Conservation (phyloP, 1,140 invertebrate species). For the Eufriesea mexicana region DNA sequence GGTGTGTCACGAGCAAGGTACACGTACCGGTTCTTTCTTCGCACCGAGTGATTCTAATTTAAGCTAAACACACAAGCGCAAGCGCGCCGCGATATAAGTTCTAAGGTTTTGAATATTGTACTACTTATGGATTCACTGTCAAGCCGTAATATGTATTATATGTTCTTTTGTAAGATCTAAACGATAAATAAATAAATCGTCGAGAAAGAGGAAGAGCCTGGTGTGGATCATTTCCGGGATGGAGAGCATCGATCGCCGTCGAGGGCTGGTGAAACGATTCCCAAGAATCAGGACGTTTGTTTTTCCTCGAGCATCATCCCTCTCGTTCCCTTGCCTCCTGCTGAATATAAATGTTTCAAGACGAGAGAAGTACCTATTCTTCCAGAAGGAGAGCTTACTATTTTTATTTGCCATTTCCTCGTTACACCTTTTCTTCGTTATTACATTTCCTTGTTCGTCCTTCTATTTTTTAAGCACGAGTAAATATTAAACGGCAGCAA, state of each 20-base stretch:
- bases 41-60: constrained; percentile 66
- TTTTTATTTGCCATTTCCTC: not conserved
- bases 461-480: not conserved
- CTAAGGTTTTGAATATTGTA: constrained; percentile 54
- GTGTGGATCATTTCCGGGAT: no score
- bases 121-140: constrained; percentile 71
- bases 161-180: constrained; percentile 80
- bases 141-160: constrained; percentile 78
- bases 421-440: not conserved
- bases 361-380: no score
- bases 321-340: no score
- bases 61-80: constrained; percentile 61
- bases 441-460: not conserved
- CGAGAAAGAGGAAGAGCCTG: constrained; percentile 40
- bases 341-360: no score
- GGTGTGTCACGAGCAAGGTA: no score
- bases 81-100: constrained; percentile 63
- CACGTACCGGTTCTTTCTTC: constrained; percentile 40
- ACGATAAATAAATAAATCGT: constrained; percentile 77
- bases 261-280: no score
- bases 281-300: no score
- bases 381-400: not conserved
- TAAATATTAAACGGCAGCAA: constrained; percentile 3
- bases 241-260: no score
- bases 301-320: no score